phyloP scores from a whole-genome alignment of 2,797 vertebrate species.

The Labeo calbasu region DNA sequence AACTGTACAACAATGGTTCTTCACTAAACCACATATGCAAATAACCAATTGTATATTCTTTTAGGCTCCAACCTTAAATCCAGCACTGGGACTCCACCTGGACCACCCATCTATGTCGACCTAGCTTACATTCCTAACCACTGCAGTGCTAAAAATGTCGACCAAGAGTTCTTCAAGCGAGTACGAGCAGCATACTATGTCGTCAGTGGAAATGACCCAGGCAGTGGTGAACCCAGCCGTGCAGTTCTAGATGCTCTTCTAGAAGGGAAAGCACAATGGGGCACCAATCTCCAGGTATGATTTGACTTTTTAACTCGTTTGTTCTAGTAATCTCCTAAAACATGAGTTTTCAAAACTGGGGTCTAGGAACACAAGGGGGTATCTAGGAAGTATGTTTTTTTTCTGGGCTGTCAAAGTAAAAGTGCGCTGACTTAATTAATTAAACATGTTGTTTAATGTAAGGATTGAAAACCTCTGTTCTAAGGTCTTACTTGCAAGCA shows the following conservation, averaged over 20 bases:
- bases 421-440: neutral
- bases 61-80: slow-evolving; percentile 82
- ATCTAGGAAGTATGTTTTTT: neutral
- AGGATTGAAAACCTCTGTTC: neutral
- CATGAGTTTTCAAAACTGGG: neutral
- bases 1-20: neutral
- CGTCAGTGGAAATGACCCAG: slow-evolving; percentile 93
- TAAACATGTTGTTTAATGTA: neutral
- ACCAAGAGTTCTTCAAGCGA: slow-evolving; percentile 96
- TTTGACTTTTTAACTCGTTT: neutral
- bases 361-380: neutral
- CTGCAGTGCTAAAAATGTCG: slow-evolving; percentile 97
- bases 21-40: neutral
- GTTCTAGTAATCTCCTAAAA: neutral
- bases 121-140: slow-evolving; percentile 98
- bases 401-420: neutral
- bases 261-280: slow-evolving; percentile 97
- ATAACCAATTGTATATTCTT: slow-evolving; percentile 31
- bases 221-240: slow-evolving; percentile 93
- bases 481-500: neutral
- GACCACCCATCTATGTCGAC: slow-evolving; percentile 92
- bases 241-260: slow-evolving; percentile 92
- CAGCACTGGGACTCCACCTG: slow-evolving; percentile 75
- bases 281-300: slow-evolving; percentile 94
- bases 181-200: slow-evolving; percentile 95